Conservation (phyloP, 2,888 invertebrate species). For the Boloria euphrosyne region DNA sequence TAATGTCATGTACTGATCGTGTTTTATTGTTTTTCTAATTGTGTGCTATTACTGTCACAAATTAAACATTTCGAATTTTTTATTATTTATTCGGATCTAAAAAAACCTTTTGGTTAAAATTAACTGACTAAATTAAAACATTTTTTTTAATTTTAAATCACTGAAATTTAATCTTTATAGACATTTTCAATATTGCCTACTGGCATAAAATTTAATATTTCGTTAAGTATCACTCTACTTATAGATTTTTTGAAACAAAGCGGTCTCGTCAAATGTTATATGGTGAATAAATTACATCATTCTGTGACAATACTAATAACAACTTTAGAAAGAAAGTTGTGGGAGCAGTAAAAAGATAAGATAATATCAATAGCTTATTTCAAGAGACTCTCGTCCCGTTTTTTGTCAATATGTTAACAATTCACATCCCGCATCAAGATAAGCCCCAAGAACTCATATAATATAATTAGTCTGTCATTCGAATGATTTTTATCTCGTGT, state of each 20-base stretch:
- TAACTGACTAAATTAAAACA: no score
- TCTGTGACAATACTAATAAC: conserved; percentile 21
- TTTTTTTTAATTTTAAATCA: no score
- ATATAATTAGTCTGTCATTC: conserved; percentile 64
- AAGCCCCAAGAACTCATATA: conserved; percentile 41
- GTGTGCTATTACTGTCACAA: not conserved
- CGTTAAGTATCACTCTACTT: no score
- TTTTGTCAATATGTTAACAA: conserved; percentile 40
- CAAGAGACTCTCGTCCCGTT: conserved; percentile 34
- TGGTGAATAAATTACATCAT: not conserved
- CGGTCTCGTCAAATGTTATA: no score
- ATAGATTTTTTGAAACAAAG: no score
- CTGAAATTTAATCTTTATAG: no score
- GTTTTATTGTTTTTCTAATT: conserved; percentile 21
- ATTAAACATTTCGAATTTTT: not conserved
- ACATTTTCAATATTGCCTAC: no score
- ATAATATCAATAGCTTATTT: conserved; percentile 37
- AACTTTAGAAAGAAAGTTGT: conserved; percentile 34
- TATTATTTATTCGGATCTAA: no score
- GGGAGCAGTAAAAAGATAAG: conserved; percentile 35
- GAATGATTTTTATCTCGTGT: conserved; percentile 41
- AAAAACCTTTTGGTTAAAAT: no score
- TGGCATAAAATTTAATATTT: no score
- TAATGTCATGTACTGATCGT: conserved; percentile 23
- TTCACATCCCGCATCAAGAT: conserved; percentile 41